Conservation (phyloP, 2,888 invertebrate genomes). For the Chirona hameri region DNA sequence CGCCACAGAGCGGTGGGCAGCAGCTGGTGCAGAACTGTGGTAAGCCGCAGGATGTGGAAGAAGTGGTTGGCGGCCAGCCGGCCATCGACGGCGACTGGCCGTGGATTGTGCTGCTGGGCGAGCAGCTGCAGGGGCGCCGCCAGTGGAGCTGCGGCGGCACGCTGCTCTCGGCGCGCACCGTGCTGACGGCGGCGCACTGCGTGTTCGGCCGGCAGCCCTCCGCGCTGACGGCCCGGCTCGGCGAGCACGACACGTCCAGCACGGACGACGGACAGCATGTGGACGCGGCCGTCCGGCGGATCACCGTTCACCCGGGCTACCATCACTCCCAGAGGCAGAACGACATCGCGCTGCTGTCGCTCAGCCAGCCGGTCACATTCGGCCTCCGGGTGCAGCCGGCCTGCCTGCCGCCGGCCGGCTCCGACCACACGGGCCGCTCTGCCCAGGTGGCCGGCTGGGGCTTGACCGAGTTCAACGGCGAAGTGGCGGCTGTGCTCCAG, state of each 20-base stretch:
- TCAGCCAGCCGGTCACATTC: not conserved
- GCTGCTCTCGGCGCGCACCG: not conserved
- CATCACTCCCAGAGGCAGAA: not conserved
- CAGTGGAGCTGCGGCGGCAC: not conserved
- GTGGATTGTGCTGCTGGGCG: no score
- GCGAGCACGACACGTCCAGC: not conserved
- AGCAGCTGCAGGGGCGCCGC: no score
- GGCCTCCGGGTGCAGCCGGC: not conserved
- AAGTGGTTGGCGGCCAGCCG: no score
- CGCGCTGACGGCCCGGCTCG: not conserved
- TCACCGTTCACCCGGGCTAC: not conserved
- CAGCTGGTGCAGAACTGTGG: no score
- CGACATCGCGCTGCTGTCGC: conserved; percentile 4
- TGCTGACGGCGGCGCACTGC: conserved; percentile 29
- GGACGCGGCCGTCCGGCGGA: not conserved
- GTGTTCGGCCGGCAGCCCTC: not conserved
- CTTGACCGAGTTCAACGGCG: not conserved
- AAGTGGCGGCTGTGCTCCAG: not conserved
- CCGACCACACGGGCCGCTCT: conserved; percentile 52
- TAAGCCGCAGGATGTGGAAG: no score
- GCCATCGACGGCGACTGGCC: no score
- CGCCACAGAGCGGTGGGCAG: no score
- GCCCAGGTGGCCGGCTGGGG: not conserved
- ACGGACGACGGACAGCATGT: not conserved
- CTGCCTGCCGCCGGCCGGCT: conserved; percentile 44